phyloP scores from a whole-genome alignment of 2,888 invertebrate genomes.

The Dioctria linearis region DNA sequence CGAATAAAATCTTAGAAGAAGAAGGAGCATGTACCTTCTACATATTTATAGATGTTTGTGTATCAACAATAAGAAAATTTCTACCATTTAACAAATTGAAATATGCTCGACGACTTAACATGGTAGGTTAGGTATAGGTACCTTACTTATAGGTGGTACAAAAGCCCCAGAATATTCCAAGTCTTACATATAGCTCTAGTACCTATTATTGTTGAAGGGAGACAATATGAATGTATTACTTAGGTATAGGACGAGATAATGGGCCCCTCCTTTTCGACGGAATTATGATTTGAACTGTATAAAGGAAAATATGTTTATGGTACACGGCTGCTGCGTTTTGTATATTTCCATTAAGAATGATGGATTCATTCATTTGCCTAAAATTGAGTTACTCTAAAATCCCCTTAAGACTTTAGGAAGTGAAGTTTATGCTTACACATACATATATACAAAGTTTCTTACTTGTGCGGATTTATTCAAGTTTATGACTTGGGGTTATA shows the following conservation, averaged over 20 bases:
- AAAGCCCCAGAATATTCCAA: not conserved
- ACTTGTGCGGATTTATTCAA: too few relatives aligned
- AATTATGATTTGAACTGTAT: not conserved
- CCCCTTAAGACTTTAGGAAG: not conserved
- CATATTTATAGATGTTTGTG: not conserved
- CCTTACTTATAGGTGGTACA: not conserved
- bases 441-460: too few relatives aligned
- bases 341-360: slow-evolving; percentile 4
- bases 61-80: slow-evolving; percentile 3
- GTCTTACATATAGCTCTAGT: too few relatives aligned
- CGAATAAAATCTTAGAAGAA: too few relatives aligned
- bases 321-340: slow-evolving; percentile 2
- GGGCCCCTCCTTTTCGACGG: too few relatives aligned
- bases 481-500: too few relatives aligned
- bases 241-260: too few relatives aligned
- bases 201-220: not conserved
- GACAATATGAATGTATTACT: not conserved
- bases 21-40: too few relatives aligned
- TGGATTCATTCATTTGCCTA: slow-evolving; percentile 12
- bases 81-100: slow-evolving; percentile 8
- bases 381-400: slow-evolving; percentile 7
- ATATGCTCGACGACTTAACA: not conserved
- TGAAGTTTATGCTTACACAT: too few relatives aligned
- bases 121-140: not conserved
- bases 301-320: slow-evolving; percentile 10